Conservation (phyloP, 2,113 vertebrate species). For the Apodemus speciosus region DNA sequence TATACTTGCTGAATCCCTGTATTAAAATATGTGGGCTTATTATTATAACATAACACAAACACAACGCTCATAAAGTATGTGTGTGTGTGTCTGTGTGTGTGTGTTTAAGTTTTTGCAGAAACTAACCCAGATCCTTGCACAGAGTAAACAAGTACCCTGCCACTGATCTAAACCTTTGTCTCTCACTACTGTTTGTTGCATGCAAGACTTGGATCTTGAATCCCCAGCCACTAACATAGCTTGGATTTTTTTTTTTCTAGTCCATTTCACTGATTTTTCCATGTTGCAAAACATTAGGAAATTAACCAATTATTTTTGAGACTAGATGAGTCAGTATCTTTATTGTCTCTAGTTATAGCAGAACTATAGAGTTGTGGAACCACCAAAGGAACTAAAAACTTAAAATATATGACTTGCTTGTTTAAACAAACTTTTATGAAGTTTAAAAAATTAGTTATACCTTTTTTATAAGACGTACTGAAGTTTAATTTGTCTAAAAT, state of each 20-base stretch:
- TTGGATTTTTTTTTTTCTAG: conserved; percentile 30
- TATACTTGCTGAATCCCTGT: neutral
- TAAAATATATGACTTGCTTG: conserved; percentile 21
- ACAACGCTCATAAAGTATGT: neutral
- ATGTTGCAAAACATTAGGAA: conserved; percentile 30
- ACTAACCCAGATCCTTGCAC: neutral
- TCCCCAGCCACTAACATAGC: neutral
- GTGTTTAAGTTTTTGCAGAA: neutral
- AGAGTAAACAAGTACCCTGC: neutral
- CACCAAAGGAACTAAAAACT: conserved; percentile 48
- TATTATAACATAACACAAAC: neutral
- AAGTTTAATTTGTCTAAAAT: conserved; percentile 5
- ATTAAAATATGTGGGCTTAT: neutral
- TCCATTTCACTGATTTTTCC: neutral
- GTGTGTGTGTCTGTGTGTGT: neutral
- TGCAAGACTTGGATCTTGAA: neutral
- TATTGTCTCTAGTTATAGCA: neutral
- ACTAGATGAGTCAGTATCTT: neutral
- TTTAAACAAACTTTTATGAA: conserved; percentile 19
- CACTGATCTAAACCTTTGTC: neutral
- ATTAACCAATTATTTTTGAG: neutral
- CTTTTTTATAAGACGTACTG: neutral
- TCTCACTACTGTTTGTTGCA: neutral
- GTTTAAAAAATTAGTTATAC: neutral
- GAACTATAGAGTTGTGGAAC: conserved; percentile 39